phyloP scores from a whole-genome alignment of 2,113 vertebrate species.

The Chrysochloris asiatica region DNA sequence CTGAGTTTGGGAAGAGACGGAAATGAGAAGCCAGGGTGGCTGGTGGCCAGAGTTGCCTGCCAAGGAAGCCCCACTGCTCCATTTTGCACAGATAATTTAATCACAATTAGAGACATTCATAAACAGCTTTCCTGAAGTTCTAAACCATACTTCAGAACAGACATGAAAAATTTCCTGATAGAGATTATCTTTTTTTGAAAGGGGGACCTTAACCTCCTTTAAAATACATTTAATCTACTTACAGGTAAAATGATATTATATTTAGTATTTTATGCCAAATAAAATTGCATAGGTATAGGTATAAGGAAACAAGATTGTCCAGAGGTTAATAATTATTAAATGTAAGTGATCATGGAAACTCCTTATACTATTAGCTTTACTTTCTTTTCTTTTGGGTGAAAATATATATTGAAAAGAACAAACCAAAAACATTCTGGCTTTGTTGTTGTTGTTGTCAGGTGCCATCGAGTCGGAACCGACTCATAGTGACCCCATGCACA shows the following conservation, averaged over 20 bases:
- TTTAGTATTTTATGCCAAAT: neutral
- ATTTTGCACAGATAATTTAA: neutral
- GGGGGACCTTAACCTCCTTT: neutral
- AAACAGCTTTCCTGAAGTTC: neutral
- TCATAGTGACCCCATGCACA: no score
- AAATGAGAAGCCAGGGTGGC: neutral
- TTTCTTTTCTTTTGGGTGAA: neutral
- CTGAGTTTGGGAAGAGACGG: neutral
- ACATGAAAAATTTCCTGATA: constrained; percentile 9
- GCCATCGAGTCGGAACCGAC: no score
- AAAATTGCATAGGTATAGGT: neutral
- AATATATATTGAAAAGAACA: neutral
- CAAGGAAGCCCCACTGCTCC: neutral
- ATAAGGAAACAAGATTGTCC: neutral
- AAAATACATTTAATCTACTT: constrained; percentile 26
- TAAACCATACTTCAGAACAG: neutral
- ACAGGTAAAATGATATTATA: neutral
- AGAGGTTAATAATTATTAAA: neutral
- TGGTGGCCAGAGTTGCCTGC: no score
- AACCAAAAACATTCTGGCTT: no score
- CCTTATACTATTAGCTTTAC: neutral
- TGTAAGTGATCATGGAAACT: neutral
- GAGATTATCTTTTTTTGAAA: neutral
- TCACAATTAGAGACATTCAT: neutral
- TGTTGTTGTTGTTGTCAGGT: no score